phyloP scores from a whole-genome alignment of 92 coral and sea anemone species.

The Zoanthus gigantus region DNA sequence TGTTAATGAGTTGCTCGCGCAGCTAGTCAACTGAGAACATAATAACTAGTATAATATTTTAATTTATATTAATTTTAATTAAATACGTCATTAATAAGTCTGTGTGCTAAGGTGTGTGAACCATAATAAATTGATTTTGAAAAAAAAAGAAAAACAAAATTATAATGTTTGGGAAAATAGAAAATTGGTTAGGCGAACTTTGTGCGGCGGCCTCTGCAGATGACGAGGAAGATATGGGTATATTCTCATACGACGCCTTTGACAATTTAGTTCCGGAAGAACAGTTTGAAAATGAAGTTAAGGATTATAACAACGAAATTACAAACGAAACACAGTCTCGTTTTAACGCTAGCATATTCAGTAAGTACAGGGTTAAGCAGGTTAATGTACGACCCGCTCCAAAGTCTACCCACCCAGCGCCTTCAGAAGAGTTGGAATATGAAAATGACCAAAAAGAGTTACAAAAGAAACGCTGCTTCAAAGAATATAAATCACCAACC shows the following conservation, averaged over 20 bases:
- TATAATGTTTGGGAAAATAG: slow-evolving; percentile 38
- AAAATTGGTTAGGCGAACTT: slow-evolving; percentile 46
- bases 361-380: slow-evolving; percentile 13
- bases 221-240: neutral
- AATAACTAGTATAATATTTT: no score
- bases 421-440: neutral
- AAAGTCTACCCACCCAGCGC: neutral
- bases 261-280: slow-evolving; percentile 35
- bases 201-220: slow-evolving; percentile 40
- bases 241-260: neutral
- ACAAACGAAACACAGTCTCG: neutral
- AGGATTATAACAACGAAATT: neutral
- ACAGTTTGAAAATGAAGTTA: slow-evolving; percentile 1
- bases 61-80: neutral
- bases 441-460: neutral
- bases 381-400: slow-evolving; percentile 6
- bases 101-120: neutral
- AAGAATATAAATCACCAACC: neutral
- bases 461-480: neutral
- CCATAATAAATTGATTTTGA: neutral
- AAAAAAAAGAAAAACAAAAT: neutral
- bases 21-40: no score
- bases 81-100: slow-evolving; percentile 4
- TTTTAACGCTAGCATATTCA: slow-evolving; percentile 11
- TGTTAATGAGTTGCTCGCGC: no score